These are phyloP conservation scores for Gadopsis marmoratus DNA, from an alignment of 2,797 vertebrate genomes.

Conservation along the genomic window DNA sequence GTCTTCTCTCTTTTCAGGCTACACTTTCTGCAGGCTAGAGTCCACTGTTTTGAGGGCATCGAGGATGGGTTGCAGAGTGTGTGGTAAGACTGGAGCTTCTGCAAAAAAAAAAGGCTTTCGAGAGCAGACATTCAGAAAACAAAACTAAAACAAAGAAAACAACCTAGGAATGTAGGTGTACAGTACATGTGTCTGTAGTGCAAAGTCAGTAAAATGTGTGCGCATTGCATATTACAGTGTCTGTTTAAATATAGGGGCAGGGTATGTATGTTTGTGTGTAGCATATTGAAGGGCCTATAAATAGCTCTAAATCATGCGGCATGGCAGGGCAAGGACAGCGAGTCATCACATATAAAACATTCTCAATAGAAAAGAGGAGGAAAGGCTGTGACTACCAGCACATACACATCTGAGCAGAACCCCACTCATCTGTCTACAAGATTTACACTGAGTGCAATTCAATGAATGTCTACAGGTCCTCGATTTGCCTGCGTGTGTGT, in stretches of 20 bases:
- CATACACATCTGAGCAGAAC: constrained; percentile 34
- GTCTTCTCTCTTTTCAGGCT: constrained; percentile 19
- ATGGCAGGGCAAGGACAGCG: constrained; percentile 37
- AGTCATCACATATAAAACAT: constrained; percentile 46
- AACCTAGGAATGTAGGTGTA: background rate
- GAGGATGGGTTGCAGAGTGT: constrained; percentile 1
- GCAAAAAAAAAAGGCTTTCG: background rate
- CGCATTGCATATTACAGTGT: constrained; percentile 17
- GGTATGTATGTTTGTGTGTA: constrained; percentile 21
- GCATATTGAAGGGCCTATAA: constrained; percentile 29
- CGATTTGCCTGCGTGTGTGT: background rate
- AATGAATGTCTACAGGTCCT: constrained; percentile 31
- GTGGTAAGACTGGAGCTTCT: background rate
- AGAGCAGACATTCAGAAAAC: background rate
- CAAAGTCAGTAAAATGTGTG: background rate
- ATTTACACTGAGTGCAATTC: constrained; percentile 47
- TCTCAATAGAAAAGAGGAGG: constrained; percentile 28
- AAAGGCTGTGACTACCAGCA: constrained; percentile 31
- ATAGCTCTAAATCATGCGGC: constrained; percentile 52
- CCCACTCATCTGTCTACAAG: constrained; percentile 33
- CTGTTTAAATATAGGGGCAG: background rate
- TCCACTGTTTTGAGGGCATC: constrained; percentile 46
- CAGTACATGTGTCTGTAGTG: background rate
- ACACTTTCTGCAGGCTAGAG: constrained; percentile 45
- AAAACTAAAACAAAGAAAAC: background rate